Percentiles rank a stretch among this genome's conserved stretches.
phyloP scores from a whole-genome alignment of 2,797 vertebrate genomes.

The Sebastes elongatus region DNA sequence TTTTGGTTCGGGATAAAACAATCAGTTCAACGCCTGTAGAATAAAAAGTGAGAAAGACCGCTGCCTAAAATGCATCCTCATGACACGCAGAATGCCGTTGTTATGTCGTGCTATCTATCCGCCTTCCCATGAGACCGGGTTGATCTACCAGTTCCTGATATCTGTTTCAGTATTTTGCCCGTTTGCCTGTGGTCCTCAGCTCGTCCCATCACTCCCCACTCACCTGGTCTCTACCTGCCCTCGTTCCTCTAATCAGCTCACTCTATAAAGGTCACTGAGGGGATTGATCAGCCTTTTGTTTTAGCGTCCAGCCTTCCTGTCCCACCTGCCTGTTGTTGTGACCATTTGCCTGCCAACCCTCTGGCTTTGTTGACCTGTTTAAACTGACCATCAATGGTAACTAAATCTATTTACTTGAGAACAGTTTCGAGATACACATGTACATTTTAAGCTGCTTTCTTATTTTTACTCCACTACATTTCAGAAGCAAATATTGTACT shows the following conservation, averaged over 20 bases:
- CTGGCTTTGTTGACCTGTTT: background rate
- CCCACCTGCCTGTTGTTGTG: background rate
- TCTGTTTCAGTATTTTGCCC: background rate
- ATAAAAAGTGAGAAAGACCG: too few relatives aligned
- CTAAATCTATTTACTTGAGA: background rate
- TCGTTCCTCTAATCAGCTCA: background rate
- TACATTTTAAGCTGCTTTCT: background rate
- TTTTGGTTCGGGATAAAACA: background rate
- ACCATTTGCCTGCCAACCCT: background rate
- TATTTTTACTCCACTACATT: background rate
- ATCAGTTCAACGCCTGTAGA: too few relatives aligned
- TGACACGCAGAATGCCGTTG: too few relatives aligned
- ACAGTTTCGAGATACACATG: background rate
- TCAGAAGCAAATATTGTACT: background rate
- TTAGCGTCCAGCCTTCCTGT: background rate
- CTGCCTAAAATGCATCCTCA: too few relatives aligned
- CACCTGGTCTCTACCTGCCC: background rate
- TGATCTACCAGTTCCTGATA: background rate
- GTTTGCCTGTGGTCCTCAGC: background rate
- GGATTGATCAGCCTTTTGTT: background rate
- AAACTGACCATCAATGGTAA: background rate
- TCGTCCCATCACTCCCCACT: background rate
- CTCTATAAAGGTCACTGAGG: background rate
- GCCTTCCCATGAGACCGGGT: too few relatives aligned
- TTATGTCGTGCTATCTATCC: too few relatives aligned